Evolutionary conservation across 2,797 vertebrate genomes (phyloP), one percentile per base, ranked within the genome.

Genomic region (Helostoma temminkii): DNA sequence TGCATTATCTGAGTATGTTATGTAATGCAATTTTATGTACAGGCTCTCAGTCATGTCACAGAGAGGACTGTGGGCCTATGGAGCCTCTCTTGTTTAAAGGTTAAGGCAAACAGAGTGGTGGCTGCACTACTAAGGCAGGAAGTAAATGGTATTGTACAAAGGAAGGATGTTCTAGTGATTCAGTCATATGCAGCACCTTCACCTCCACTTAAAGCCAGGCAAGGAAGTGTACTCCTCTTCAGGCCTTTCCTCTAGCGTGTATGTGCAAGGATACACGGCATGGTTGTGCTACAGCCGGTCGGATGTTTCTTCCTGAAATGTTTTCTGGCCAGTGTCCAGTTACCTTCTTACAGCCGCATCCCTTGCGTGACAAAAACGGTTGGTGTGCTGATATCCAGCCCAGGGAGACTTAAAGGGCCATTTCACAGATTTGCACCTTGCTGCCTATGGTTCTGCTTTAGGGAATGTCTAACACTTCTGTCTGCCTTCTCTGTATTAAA

Each of bases 111-210:
- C 37, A 15, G 19, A 45, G 66, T 15, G 21, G 49, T 24, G 55
- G 65, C 42, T 69, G 60, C 41, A 41, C 75, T 70, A 59, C 61
- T 78, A 74, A 85, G 85, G 84, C 86, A 87, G 89, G 88, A 91
- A 84, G 78, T 78, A 8, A 61, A 71, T 72, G 36, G 28, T 65
- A 60, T 52, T 48, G 77, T 66, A 78, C 73, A 89, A 76, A 85
- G 87, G 88, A 89, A 90, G 86, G 84, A 89, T 84, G 86, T 89
- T 75, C 65, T 6, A 46, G 52, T 8, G 30, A 34, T 37, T 75
- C 47, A 76, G 63, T 80, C 49, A 53, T 37, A 59, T 66, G 43
- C 56, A 57, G 26, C 53, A 57, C 19, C 21, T n/a, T n/a, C n/a
- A n/a, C n/a, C n/a, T n/a, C n/a, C 32, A 66, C 54, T 45, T 83